Base-by-base conservation (phyloP, 1,140 invertebrate species). In the Atta texana region DNA sequence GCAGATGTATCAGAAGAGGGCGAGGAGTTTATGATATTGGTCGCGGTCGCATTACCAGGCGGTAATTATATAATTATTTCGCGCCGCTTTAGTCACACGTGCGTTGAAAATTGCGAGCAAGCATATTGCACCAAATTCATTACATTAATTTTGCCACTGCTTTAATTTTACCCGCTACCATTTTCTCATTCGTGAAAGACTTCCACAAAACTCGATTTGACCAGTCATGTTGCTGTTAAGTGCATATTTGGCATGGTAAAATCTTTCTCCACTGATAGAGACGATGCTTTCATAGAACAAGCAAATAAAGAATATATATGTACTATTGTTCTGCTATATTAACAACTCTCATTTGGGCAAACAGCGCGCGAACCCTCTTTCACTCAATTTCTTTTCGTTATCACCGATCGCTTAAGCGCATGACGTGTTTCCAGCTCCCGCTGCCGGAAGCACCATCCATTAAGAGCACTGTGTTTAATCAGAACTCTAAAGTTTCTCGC, bases 401-500 rank as follows among this genome's bases (percentile, higher is more conserved):
- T 64, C 59, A 80, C 77, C 85, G 88, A 90, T 90, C 89, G 89
- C 82, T 90, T 89, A 66, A 69, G 49, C 86, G 88, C 61, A 88
- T 90, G 88, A 90, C 89, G 89, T 90, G 89, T 90, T 89, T 75
- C 88, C 69, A 77, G 68, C 89, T 72, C 71, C 86, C 75, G 63
- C 68, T 28, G 75, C 81, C 69, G 78, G 84, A 85, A 89, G 90
- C 80, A 88, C 87, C 91, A 92, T 93, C 92, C 92, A 93, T 93
- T 93, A 93, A 75, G 80, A 84, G 82, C 59, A 82, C 69, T 89
- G 88, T 93, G 93, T 93, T 93, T 93, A 93, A 93, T 93, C 93
- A 93, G 91, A 93, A 93, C 93, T 93, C 92, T 92, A 92, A 92
- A 93, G 92, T 92, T 92, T 87, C 92, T 84, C 87, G 82, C 74